phyloP scores from a whole-genome alignment of 2,113 vertebrate genomes.

The Dicaeum eximium region DNA sequence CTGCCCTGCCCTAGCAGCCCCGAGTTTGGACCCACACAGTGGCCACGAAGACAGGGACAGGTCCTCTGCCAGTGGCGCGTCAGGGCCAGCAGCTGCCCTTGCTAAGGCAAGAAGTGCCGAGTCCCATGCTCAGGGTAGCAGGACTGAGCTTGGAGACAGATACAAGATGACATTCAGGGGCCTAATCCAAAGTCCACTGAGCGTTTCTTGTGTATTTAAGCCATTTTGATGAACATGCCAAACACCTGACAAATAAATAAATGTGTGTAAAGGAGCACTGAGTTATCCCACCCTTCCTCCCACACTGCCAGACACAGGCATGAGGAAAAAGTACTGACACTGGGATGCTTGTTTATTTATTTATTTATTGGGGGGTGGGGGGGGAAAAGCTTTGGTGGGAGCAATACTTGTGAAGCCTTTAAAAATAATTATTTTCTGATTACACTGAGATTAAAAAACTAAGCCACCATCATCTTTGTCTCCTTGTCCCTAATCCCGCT shows the following conservation, averaged over 20 bases:
- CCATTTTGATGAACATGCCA: neutral
- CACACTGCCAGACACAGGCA: neutral
- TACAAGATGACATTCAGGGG: neutral
- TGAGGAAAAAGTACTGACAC: neutral
- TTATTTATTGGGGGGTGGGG: neutral
- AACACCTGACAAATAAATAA: neutral
- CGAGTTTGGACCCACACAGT: rapidly evolving
- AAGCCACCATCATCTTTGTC: neutral
- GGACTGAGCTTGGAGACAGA: neutral
- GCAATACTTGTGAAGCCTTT: neutral
- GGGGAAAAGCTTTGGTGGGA: neutral
- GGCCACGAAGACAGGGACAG: neutral
- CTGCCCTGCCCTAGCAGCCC: neutral
- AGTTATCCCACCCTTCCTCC: neutral
- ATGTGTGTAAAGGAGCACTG: neutral
- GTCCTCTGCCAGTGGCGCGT: neutral
- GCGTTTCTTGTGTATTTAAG: neutral
- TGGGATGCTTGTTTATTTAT: neutral
- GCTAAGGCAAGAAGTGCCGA: neutral
- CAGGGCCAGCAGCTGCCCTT: neutral
- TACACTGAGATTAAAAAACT: neutral
- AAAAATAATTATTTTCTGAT: neutral
- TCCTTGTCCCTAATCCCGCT: rapidly evolving
- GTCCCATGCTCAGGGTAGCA: neutral
- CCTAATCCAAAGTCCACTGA: neutral